These are phyloP conservation scores for Oreochromis niloticus DNA, from an alignment of 2,113 vertebrate species.

Conservation along the genomic window DNA sequence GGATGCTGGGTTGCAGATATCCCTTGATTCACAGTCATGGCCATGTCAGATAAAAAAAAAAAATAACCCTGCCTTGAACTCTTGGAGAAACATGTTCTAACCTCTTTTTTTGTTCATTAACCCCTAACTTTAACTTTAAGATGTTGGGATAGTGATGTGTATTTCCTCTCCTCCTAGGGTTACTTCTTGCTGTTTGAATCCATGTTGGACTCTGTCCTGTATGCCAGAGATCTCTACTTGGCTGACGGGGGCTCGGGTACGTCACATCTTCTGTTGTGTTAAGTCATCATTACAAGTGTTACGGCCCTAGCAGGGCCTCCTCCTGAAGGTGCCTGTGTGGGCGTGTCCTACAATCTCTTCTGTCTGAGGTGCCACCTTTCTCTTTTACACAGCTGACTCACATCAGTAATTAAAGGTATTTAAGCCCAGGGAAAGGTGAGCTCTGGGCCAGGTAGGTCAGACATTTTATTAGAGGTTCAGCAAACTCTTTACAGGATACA, in stretches of 20 bases:
- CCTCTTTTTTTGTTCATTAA: neutral
- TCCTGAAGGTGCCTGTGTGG: neutral
- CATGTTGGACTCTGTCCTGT: conserved; percentile 95
- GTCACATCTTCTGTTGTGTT: conserved; percentile 32
- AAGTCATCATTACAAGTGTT: neutral
- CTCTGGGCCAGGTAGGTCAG: too few species aligned
- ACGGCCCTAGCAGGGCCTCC: neutral
- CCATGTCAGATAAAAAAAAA: conserved; percentile 13
- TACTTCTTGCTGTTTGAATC: conserved; percentile 97
- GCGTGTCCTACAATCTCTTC: neutral
- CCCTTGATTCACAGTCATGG: neutral
- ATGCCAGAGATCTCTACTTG: conserved; percentile 87
- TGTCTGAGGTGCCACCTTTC: neutral
- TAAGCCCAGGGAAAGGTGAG: too few species aligned
- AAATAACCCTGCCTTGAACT: neutral
- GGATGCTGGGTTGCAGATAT: conserved; percentile 1
- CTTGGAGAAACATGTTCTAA: neutral
- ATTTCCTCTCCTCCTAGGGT: conserved; percentile 71
- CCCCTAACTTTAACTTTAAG: neutral
- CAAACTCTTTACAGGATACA: too few species aligned
- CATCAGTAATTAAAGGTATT: too few species aligned
- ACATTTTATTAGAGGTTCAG: too few species aligned
- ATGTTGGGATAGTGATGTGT: neutral
- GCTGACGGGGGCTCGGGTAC: conserved; percentile 84
- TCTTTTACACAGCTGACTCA: neutral